These are phyloP conservation scores for Eutrigla gurnardus DNA, from an alignment of 2,797 vertebrate species.

Conservation along the genomic window DNA sequence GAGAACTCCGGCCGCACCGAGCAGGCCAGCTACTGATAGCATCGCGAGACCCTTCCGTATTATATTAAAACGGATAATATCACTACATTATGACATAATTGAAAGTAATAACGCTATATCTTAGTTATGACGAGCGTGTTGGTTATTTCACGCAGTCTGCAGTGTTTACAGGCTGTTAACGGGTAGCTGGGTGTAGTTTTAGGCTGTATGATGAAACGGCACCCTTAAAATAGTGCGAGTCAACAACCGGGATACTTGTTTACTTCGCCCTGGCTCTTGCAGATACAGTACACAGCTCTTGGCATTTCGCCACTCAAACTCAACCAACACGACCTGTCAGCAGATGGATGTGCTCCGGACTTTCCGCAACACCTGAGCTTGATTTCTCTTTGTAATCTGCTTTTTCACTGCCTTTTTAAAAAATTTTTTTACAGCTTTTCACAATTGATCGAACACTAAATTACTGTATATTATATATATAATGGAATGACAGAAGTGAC, in stretches of 20 bases:
- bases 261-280: conserved; percentile 40
- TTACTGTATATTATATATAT: neutral
- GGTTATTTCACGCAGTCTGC: neutral
- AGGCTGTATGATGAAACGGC: conserved; percentile 40
- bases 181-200: conserved; percentile 22
- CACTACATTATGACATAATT: neutral
- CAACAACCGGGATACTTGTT: conserved; percentile 67
- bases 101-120: fast-evolving
- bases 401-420: neutral
- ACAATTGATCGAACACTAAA: no score
- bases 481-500: neutral
- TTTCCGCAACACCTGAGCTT: neutral
- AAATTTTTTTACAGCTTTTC: neutral
- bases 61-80: neutral
- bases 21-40: conserved; percentile 44
- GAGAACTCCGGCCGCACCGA: conserved; percentile 28
- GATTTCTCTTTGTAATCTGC: neutral
- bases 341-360: neutral
- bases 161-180: neutral
- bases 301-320: neutral
- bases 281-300: neutral
- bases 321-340: neutral
- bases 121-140: fast-evolving
- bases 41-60: conserved; percentile 20
- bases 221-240: conserved; percentile 68